Base-by-base conservation (phyloP, 2,113 vertebrate genomes). In the Nibea albiflora region DNA sequence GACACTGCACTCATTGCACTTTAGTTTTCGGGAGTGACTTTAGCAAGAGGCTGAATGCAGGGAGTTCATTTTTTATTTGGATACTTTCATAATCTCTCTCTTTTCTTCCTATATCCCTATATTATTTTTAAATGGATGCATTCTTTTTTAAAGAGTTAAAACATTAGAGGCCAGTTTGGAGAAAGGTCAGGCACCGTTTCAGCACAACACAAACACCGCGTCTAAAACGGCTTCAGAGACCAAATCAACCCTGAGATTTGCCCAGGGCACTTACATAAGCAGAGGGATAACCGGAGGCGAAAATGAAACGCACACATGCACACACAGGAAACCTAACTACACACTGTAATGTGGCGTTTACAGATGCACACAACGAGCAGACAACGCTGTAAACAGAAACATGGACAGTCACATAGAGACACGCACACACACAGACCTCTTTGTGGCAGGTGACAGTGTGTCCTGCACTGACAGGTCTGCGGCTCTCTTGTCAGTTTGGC, bases 401-500 rank as follows among this genome's bases (percentile, higher is more conserved):
- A 64, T 20, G 3, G 14, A 66, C 42, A 56, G 19, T 70, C n/a
- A 63, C 31, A 68, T 9, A 5, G 2, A 65, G 28, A 76, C 17
- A 49, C 17, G 9, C 47, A 67, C 7, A 67, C 7, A 4, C 42
- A 76, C 67, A 67, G 62, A 28, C 16, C 8, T 67, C 22, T 67
- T 24, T 52, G 57, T 52, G 24, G 35, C 24, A 63, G 57, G 53
- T 61, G 50, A 71, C 73, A 58, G 54, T 28, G 28, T 42, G 35
- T 20, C 52, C 76, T 73, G 52, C 22, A 42, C 50, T 70, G 76
- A 80, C 67, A 66, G 24, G 28, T 58, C 77, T 58, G 28, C 54
- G 70, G 58, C 44, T 75, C 11, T 69, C 57, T 28, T 65, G 78
- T 80, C 76, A 69, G 56, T 26, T 70, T 46, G 64, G 31, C 50